Evolutionary conservation across 1,140 invertebrate species (phyloP).

Genomic region (Trichomalopsis sarcophagae): DNA sequence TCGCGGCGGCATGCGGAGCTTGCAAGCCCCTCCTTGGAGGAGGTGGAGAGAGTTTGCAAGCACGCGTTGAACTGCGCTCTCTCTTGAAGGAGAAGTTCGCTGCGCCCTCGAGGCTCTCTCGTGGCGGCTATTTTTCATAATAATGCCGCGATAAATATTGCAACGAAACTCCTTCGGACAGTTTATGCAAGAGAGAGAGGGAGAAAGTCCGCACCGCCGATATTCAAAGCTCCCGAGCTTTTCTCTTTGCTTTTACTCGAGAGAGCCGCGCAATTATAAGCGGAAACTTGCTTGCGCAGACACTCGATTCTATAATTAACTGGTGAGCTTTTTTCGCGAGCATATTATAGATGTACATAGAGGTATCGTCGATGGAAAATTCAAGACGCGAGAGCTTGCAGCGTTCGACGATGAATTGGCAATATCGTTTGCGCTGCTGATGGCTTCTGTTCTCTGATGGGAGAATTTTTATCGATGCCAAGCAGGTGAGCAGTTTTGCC

Average conservation of each 20-base stretch:
- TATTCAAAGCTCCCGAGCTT: constrained; percentile 29
- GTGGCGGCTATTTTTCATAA: constrained; percentile 41
- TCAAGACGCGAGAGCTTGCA: too few species aligned
- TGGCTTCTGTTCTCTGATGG: background rate
- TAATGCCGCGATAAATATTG: constrained; percentile 47
- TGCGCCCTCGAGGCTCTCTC: background rate
- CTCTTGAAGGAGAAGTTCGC: constrained; percentile 1
- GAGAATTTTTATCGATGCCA: constrained; percentile 29
- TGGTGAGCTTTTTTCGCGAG: too few species aligned
- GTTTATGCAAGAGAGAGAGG: background rate
- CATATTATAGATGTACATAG: background rate
- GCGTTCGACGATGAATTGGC: too few species aligned
- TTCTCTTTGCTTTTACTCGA: background rate
- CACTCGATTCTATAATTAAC: too few species aligned
- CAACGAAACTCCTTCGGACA: constrained; percentile 12
- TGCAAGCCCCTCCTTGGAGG: background rate
- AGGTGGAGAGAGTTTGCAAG: constrained; percentile 9
- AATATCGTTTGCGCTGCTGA: too few species aligned
- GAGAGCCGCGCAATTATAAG: background rate
- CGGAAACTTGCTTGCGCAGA: background rate
- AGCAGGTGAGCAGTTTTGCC: background rate
- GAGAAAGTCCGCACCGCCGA: background rate
- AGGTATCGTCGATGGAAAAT: too few species aligned
- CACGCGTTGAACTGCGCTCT: background rate
- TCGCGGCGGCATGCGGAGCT: background rate